A percentile compares a stretch with the other conserved stretches of the same genome.
Evolutionary conservation across 2,888 invertebrate species (phyloP).

Genomic region (Smittia aterrima): DNA sequence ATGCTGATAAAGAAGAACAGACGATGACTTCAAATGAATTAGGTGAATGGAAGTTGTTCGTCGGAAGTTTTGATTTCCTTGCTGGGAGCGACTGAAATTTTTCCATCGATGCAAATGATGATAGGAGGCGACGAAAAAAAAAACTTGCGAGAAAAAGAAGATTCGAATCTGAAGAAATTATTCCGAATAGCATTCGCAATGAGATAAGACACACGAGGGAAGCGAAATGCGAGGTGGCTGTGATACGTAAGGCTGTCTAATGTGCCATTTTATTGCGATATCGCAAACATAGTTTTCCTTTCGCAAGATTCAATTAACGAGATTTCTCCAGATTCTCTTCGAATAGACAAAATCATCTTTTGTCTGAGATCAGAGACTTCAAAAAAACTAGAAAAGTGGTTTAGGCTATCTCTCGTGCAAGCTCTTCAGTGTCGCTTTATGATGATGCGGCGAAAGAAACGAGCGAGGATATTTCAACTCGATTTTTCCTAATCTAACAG

Average conservation of each 20-base stretch:
- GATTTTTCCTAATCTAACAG: too few species aligned
- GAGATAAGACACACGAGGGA: neutral
- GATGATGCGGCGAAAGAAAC: too few species aligned
- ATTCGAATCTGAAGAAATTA: neutral
- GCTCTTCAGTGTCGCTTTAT: too few species aligned
- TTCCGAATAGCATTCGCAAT: neutral
- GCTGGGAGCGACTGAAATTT: neutral
- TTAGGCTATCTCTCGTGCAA: too few species aligned
- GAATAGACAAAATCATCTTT: neutral
- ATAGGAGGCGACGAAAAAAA: neutral
- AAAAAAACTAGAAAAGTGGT: too few species aligned
- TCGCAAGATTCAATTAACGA: constrained; percentile 23
- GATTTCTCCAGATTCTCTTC: neutral
- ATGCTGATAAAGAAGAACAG: neutral
- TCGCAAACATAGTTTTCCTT: neutral
- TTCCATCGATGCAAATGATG: neutral
- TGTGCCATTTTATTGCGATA: neutral
- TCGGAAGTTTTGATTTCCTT: neutral
- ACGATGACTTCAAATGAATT: neutral
- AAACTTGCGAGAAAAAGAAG: too few species aligned
- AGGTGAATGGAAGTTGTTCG: neutral
- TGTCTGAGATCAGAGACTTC: too few species aligned
- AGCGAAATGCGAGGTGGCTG: neutral
- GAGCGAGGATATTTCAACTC: too few species aligned
- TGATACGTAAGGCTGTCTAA: neutral